A percentile compares a stretch with the other conserved stretches of the same genome.
These are phyloP conservation scores for Sardinella longiceps DNA, from an alignment of 2,797 vertebrate species.

Conservation along the genomic window DNA sequence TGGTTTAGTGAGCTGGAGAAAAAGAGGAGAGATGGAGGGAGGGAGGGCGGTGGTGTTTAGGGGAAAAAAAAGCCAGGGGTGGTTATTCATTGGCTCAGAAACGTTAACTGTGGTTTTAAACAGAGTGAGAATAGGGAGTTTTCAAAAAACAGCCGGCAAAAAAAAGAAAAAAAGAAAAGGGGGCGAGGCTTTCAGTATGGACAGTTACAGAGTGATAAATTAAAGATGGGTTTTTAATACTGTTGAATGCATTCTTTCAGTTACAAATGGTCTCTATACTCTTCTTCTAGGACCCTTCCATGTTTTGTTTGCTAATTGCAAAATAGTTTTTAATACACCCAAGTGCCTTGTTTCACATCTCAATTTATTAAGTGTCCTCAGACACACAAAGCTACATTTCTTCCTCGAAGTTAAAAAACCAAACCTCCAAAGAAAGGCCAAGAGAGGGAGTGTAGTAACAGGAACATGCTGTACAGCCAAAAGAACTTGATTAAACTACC, in stretches of 20 bases:
- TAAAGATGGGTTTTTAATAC: not conserved
- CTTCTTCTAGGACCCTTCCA: not conserved
- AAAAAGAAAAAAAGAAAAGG: not conserved
- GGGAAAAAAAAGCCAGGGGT: slow-evolving; percentile 52
- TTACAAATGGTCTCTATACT: not conserved
- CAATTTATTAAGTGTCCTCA: not conserved
- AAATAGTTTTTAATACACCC: not conserved
- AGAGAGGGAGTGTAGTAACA: not conserved
- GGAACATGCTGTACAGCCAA: not conserved
- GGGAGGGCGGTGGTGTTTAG: slow-evolving; percentile 70
- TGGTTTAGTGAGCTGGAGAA: slow-evolving; percentile 74
- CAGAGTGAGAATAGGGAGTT: slow-evolving; percentile 34
- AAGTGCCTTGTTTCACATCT: not conserved
- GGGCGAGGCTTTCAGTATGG: not conserved
- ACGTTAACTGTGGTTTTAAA: slow-evolving; percentile 49
- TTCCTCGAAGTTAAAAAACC: no score
- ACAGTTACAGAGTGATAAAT: not conserved
- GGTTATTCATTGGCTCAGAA: slow-evolving; percentile 63
- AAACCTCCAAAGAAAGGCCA: not conserved
- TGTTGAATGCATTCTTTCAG: not conserved
- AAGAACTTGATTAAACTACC: not conserved
- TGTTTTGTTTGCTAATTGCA: not conserved
- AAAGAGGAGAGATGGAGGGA: slow-evolving; percentile 53
- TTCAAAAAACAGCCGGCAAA: slow-evolving; percentile 61
- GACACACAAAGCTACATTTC: not conserved